Evolutionary conservation across 1,140 invertebrate species (phyloP), one percentile per base, ranked within the genome.

Genomic region (Formica selysi): DNA sequence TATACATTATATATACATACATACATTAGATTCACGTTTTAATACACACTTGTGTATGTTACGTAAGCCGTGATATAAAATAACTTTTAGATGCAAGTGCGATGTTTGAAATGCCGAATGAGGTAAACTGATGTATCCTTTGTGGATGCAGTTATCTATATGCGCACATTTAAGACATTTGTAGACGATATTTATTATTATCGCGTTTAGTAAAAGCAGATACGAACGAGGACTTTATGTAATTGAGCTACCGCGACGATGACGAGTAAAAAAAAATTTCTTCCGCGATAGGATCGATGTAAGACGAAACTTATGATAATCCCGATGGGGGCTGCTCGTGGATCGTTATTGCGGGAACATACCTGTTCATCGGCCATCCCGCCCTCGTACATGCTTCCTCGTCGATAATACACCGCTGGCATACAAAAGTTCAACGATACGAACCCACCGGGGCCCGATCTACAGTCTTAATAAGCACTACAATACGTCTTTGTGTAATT

Each of bases 341-440:
- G 22, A 48, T 76, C 73, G 59, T 85, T 67, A 78, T 51, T 57
- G 79, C 70, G 57, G 19, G 44, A 78, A 88, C 89, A 78, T 95
- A 95, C 95, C 94, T 95, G 94, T 86, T 95, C 94, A 86, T 92
- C 91, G 87, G 92, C 90, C 92, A 95, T 94, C 91, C 94, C 92
- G 91, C 93, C 93, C 79, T 94, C 93, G 91, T 95, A 95, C 95
- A 95, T 95, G 73, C 93, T 92, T 88, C 81, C 89, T 76, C 90
- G 79, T 91, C 90, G 87, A 86, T 90, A 90, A 67, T 88, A 87
- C 85, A 88, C 90, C 57, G 89, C 61, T 73, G 89, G 87, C 89
- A 90, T 91, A 85, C 78, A 71, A 88, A 83, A 79, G 73, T 78
- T 88, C 59, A 83, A 65, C 32, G 44, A 22, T 64, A 64, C 44